Evolutionary conservation across 2,113 vertebrate species (phyloP).

Genomic region (Sturnira hondurensis): DNA sequence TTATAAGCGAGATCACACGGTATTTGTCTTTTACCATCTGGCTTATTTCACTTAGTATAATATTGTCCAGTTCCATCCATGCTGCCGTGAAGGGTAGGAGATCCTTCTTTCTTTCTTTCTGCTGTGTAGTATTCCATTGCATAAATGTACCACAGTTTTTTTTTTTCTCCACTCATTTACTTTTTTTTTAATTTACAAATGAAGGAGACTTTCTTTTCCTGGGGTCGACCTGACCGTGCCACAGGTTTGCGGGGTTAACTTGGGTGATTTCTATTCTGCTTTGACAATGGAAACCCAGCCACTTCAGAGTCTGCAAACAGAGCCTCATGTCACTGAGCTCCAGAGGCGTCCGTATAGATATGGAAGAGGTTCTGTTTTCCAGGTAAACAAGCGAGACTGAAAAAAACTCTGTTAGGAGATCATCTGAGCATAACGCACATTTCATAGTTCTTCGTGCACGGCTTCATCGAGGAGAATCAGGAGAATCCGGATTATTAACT

Average conservation of each 20-base stretch:
- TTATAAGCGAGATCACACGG: too few species aligned
- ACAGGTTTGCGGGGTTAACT: not conserved
- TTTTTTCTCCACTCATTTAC: too few species aligned
- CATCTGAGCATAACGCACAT: not conserved
- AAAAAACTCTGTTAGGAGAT: not conserved
- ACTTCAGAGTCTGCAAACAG: not conserved
- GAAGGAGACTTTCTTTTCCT: not conserved
- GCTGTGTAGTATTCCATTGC: too few species aligned
- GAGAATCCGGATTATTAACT: not conserved
- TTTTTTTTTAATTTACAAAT: not conserved
- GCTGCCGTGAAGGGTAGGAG: too few species aligned
- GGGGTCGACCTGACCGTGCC: too few species aligned
- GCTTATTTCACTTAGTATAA: too few species aligned
- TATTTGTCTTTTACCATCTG: too few species aligned
- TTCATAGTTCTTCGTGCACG: not conserved
- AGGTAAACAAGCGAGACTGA: not conserved
- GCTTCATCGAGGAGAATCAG: not conserved
- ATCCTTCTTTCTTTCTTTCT: too few species aligned
- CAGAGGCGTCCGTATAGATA: not conserved
- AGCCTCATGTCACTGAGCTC: not conserved
- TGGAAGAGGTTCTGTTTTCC: not conserved
- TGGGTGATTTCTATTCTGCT: not conserved
- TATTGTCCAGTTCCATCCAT: too few species aligned
- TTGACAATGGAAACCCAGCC: not conserved
- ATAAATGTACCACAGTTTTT: too few species aligned